These are phyloP conservation scores for Microctonus brassicae DNA, from an alignment of 2,888 invertebrate species.

Conservation along the genomic window DNA sequence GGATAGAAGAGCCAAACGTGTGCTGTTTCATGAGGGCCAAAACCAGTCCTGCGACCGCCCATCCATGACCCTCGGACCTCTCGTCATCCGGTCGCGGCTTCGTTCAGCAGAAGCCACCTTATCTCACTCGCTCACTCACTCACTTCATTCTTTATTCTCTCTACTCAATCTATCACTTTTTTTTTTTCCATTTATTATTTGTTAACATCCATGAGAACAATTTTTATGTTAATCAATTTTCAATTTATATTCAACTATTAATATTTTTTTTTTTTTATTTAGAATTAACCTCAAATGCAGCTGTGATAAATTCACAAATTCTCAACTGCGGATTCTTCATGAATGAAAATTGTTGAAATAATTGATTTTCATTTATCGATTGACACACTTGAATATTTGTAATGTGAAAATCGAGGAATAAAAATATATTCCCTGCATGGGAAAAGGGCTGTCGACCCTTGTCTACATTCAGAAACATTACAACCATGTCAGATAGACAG, in stretches of 20 bases:
- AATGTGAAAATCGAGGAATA: neutral
- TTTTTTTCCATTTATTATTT: conserved; percentile 17
- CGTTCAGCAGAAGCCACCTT: conserved; percentile 38
- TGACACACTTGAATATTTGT: no score
- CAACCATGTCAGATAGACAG: conserved; percentile 7
- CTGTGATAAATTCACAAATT: no score
- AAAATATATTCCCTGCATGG: neutral
- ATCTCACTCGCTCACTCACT: conserved; percentile 43
- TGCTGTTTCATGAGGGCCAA: conserved; percentile 51
- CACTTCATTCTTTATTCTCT: conserved; percentile 11
- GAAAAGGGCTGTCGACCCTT: conserved; percentile 19
- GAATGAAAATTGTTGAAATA: no score
- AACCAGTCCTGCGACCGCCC: conserved; percentile 67
- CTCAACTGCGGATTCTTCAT: no score
- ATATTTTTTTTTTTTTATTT: no score
- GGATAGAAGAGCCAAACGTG: conserved; percentile 31
- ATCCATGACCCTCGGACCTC: conserved; percentile 67
- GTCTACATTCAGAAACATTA: conserved; percentile 25
- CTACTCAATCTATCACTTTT: no score
- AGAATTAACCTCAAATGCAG: no score
- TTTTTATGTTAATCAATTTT: neutral
- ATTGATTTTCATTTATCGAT: no score
- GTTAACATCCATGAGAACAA: neutral
- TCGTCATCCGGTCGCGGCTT: conserved; percentile 64
- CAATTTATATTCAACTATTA: no score